Evolutionary conservation across 1,140 invertebrate species (phyloP), one percentile per base, ranked within the genome.

Genomic region (Trichomalopsis sarcophagae): DNA sequence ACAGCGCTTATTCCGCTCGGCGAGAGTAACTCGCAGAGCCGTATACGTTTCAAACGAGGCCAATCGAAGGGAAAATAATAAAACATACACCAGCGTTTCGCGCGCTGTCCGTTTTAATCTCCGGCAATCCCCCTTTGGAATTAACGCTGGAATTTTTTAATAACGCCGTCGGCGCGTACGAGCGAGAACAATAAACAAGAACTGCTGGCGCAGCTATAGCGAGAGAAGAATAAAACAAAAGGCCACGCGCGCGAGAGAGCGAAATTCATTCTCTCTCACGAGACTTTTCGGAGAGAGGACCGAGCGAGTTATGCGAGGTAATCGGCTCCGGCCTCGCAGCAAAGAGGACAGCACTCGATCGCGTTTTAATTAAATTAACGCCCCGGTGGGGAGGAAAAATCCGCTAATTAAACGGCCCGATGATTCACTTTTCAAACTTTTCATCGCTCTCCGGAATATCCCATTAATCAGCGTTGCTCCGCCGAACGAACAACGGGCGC

Each of bases 131-230:
- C 81, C 82, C 47, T 74, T 74, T 81, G 71, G 71, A 89, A 89
- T 89, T 88, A 89, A 87, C 85, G 81, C 44, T 84, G 86, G 87
- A 90, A 90, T 88, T 90, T 89, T 87, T 90, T 91, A 90, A 89
- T 90, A 90, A 90, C 87, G 85, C 82, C 71, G 13, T 55, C 17
- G n/a, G 44, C 78, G 74, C 75, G 44, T 68, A 44, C 30, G 21
- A 17, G 33, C 33, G 55, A 30, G 55, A 75, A 77, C 36, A 84
- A 76, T 69, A 68, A 68, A 77, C 62, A 36, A 84, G 23, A 13
- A 27, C 10, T 27, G 10, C 17, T 62, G 55, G 17, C 7, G 17
- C 55, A 1, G 55, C 0, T 55, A 13, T 13, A 62, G 21, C 55
- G 6, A 7, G 55, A 62, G 50, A 17, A 0, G 50, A 2, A 36